Evolutionary conservation across 2,888 invertebrate genomes (phyloP).

Genomic region (Tineola bisselliella): DNA sequence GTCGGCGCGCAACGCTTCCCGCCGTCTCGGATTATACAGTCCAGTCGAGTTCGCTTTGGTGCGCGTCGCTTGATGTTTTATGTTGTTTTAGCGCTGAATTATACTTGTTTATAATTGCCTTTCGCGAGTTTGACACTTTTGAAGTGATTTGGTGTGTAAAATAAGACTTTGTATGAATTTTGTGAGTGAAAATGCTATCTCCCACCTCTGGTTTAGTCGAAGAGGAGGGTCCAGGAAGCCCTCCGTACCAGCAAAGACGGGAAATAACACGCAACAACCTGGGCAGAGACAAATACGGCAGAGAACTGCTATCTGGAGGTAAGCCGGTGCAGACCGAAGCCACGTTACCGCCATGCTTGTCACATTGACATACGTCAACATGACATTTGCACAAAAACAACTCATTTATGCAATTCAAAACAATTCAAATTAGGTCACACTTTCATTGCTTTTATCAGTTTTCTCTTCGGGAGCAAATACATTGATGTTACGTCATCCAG

Average conservation of each 20-base stretch:
- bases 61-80: conserved; percentile 28
- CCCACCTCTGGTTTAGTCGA: conserved; percentile 61
- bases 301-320: conserved; percentile 61
- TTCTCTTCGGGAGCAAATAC: conserved; percentile 25
- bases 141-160: not conserved
- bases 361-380: conserved; percentile 67
- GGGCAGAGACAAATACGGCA: conserved; percentile 51
- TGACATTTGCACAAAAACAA: conserved; percentile 65
- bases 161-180: not conserved
- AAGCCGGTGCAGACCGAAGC: conserved; percentile 53
- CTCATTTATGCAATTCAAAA: conserved; percentile 34
- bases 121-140: not conserved
- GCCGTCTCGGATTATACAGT: conserved; percentile 46
- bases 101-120: not conserved
- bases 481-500: conserved; percentile 56
- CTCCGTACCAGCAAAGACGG: conserved; percentile 51
- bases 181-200: conserved; percentile 49
- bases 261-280: conserved; percentile 59
- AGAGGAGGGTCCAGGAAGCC: conserved; percentile 61
- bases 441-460: not conserved
- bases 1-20: conserved; percentile 49
- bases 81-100: not conserved
- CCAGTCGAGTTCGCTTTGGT: conserved; percentile 45
- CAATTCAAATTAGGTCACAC: conserved; percentile 1
- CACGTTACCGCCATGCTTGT: conserved; percentile 68